Conservation (phyloP, 53 echinoderm and acorn worm species). For the Astropecten irregularis region DNA sequence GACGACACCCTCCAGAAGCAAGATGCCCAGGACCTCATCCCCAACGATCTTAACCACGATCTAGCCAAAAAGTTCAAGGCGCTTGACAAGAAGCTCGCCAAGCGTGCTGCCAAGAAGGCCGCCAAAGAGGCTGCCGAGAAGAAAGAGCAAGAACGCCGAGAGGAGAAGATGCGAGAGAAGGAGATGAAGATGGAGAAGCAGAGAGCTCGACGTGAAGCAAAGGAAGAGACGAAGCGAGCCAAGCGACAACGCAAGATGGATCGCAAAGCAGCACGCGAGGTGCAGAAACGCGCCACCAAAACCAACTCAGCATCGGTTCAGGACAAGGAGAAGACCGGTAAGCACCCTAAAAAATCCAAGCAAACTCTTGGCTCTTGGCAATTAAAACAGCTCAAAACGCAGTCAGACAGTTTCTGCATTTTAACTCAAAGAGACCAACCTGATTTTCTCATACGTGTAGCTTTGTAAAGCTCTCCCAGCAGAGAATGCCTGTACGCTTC, state of each 20-base stretch:
- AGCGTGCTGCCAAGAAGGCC: conserved; percentile 63
- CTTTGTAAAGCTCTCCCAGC: too few relatives aligned
- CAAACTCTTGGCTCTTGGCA: too few relatives aligned
- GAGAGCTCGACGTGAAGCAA: neutral
- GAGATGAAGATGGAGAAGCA: neutral
- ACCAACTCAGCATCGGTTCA: neutral
- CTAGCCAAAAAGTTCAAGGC: neutral
- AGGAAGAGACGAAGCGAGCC: conserved; percentile 5
- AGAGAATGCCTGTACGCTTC: too few relatives aligned
- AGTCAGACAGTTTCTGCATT: too few relatives aligned
- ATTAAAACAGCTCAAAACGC: too few relatives aligned
- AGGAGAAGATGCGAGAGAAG: conserved; percentile 25
- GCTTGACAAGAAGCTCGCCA: conserved; percentile 12
- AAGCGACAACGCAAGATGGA: neutral
- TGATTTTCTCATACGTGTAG: too few relatives aligned
- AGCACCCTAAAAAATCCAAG: too few relatives aligned
- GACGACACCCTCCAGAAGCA: neutral
- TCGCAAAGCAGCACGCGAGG: neutral
- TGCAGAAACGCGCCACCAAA: neutral
- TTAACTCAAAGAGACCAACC: too few relatives aligned
- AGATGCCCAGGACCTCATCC: neutral
- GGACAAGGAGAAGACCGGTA: neutral
- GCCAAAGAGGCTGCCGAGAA: conserved; percentile 63
- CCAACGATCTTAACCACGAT: neutral
- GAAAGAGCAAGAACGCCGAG: conserved; percentile 56